phyloP scores from a whole-genome alignment of 1,140 invertebrate species.

The Heliconius hewitsoni region DNA sequence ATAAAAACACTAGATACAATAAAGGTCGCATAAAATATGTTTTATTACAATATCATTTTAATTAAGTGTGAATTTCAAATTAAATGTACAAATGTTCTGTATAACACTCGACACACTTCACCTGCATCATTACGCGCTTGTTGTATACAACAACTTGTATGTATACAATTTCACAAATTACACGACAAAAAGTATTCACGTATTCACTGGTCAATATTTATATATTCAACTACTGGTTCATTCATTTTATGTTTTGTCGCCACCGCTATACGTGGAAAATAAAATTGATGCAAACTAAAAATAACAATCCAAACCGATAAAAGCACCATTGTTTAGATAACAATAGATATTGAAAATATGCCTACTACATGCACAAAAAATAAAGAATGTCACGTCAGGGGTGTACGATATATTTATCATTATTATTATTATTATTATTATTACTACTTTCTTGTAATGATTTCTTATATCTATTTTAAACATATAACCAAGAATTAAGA shows the following conservation, averaged over 20 bases:
- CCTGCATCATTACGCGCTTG: too few species aligned
- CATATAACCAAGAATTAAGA: background rate
- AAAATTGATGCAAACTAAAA: conserved; percentile 6
- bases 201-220: background rate
- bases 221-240: background rate
- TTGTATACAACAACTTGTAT: background rate
- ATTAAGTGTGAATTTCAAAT: too few species aligned
- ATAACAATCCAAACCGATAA: background rate
- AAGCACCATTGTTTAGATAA: background rate
- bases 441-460: too few species aligned
- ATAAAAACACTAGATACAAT: too few species aligned
- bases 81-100: too few species aligned
- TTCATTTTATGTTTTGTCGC: background rate
- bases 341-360: conserved; percentile 9
- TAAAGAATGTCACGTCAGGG: too few species aligned
- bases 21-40: too few species aligned
- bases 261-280: background rate
- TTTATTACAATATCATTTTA: too few species aligned
- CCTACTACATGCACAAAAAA: background rate
- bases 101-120: too few species aligned
- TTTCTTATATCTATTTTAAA: too few species aligned
- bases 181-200: background rate
- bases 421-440: too few species aligned
- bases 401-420: too few species aligned
- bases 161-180: background rate